Percentiles rank a stretch among this genome's conserved stretches.
Conservation (phyloP, 2,113 vertebrate species). For the Ranitomeya variabilis region DNA sequence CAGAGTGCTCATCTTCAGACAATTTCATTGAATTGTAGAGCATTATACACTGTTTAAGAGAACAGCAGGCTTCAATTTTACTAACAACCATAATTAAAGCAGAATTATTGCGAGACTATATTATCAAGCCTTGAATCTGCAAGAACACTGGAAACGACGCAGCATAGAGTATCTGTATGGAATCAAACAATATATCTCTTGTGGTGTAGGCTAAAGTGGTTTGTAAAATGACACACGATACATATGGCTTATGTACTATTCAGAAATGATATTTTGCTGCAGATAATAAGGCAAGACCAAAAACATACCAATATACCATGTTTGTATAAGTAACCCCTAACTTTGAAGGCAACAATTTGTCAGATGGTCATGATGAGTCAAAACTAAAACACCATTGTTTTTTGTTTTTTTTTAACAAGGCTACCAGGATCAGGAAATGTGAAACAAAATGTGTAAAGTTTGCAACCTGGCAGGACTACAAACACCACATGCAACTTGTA, state of each 20-base stretch:
- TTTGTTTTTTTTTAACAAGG: too few relatives aligned
- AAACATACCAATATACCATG: too few relatives aligned
- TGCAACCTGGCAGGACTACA: too few relatives aligned
- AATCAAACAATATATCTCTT: neutral
- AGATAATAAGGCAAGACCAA: too few relatives aligned
- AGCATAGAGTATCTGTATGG: neutral
- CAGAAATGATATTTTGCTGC: too few relatives aligned
- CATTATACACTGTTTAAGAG: constrained; percentile 29
- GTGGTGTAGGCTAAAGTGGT: neutral
- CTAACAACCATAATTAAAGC: neutral
- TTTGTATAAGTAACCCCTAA: too few relatives aligned
- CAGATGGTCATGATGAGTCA: too few relatives aligned
- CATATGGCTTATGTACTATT: neutral
- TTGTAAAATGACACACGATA: neutral
- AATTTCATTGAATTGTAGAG: constrained; percentile 9
- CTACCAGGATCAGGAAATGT: too few relatives aligned
- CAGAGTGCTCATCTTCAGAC: neutral
- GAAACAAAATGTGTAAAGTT: too few relatives aligned
- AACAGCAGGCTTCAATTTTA: constrained; percentile 22
- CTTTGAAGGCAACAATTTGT: too few relatives aligned
- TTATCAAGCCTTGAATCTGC: neutral
- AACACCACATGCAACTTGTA: too few relatives aligned
- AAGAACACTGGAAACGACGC: neutral
- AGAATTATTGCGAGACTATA: neutral
- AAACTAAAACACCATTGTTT: too few relatives aligned